Conservation (phyloP, 2,888 invertebrate species). For the Napeogenes inachia region DNA sequence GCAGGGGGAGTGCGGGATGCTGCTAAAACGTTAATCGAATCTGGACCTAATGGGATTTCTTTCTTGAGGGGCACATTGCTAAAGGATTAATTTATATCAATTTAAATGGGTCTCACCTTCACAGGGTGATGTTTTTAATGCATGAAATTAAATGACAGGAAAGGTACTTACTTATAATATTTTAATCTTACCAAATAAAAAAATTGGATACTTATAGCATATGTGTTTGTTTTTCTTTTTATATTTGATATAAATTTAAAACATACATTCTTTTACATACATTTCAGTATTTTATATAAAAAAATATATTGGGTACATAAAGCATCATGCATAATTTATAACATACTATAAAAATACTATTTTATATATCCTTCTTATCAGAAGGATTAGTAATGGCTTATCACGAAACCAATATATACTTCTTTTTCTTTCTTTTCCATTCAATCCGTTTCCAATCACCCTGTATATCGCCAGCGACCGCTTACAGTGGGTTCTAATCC, state of each 20-base stretch:
- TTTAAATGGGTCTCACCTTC: slow-evolving; percentile 62
- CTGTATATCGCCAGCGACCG: slow-evolving; percentile 40
- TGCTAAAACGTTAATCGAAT: slow-evolving; percentile 76
- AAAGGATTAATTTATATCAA: slow-evolving; percentile 78
- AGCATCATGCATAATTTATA: neutral
- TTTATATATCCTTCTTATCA: too few species aligned
- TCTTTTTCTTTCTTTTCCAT: slow-evolving; percentile 20
- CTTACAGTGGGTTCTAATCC: slow-evolving; percentile 57
- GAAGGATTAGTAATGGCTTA: too few species aligned
- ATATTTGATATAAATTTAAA: too few species aligned
- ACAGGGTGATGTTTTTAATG: slow-evolving; percentile 46
- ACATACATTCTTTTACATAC: too few species aligned
- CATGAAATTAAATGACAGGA: too few species aligned
- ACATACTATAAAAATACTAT: too few species aligned
- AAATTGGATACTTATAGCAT: too few species aligned
- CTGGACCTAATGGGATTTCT: slow-evolving; percentile 75
- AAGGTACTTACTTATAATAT: too few species aligned
- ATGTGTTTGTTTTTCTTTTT: too few species aligned
- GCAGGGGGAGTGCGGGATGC: slow-evolving; percentile 38
- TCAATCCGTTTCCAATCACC: slow-evolving; percentile 39
- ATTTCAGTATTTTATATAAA: too few species aligned
- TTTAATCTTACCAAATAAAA: too few species aligned
- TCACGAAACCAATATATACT: slow-evolving; percentile 4
- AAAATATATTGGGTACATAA: too few species aligned
- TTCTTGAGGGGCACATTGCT: slow-evolving; percentile 73